Evolutionary conservation across 2,113 vertebrate species (phyloP).

Genomic region (Pycnonotus jocosus): DNA sequence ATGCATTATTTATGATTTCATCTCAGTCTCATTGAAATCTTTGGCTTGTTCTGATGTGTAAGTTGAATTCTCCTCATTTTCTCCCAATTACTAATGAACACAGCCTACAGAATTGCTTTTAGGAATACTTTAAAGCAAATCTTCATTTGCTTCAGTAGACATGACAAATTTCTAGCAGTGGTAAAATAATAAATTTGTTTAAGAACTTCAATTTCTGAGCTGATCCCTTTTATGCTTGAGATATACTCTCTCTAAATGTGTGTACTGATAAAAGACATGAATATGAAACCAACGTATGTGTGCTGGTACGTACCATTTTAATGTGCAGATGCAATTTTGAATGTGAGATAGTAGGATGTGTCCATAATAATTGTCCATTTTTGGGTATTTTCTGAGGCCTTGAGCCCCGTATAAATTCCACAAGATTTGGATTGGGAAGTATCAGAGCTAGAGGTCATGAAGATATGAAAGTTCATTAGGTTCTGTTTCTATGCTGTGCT

Average conservation of each 20-base stretch:
- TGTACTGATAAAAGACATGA: background rate
- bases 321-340: background rate
- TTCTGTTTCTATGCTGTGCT: background rate
- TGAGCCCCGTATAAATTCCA: background rate
- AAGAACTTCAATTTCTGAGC: background rate
- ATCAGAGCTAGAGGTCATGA: background rate
- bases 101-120: background rate
- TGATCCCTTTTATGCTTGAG: background rate
- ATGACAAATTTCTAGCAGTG: background rate
- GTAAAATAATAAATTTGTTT: background rate
- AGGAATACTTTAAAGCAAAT: background rate
- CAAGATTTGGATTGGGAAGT: background rate
- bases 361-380: background rate
- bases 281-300: background rate
- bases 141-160: background rate
- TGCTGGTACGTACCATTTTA: background rate
- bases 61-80: background rate
- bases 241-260: background rate
- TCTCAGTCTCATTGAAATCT: background rate
- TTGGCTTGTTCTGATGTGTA: background rate
- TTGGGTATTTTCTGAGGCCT: background rate
- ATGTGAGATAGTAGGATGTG: background rate
- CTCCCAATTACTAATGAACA: background rate
- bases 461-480: background rate
- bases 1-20: constrained; percentile 6